Percentiles rank a stretch among this genome's conserved stretches.
Evolutionary conservation across 1,140 invertebrate genomes (phyloP).

Genomic region (Patella vulgata): DNA sequence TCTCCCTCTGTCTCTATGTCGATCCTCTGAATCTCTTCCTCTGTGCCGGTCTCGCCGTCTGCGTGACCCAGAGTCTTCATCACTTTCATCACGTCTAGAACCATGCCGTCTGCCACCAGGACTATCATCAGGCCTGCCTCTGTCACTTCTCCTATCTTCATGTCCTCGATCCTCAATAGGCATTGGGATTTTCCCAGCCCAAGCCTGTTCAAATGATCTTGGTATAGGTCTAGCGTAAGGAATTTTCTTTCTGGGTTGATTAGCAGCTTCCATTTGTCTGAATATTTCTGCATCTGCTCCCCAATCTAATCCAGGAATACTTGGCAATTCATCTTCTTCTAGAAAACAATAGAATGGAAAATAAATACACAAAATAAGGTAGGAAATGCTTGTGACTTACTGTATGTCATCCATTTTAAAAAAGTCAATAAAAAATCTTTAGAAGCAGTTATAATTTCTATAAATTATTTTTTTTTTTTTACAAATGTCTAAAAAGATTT

Average conservation of each 20-base stretch:
- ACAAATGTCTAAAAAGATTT: too few relatives aligned
- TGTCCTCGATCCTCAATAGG: conserved; percentile 16
- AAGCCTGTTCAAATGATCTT: conserved; percentile 93
- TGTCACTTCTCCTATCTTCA: conserved; percentile 10
- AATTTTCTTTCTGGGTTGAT: conserved; percentile 65
- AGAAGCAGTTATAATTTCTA: too few relatives aligned
- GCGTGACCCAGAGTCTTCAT: neutral
- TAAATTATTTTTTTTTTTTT: too few relatives aligned
- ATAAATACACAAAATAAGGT: too few relatives aligned
- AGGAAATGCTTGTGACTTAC: too few relatives aligned
- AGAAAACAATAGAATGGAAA: too few relatives aligned
- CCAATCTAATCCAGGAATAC: conserved; percentile 89
- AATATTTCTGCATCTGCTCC: conserved; percentile 53
- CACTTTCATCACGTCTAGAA: conserved; percentile 17
- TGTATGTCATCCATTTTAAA: too few relatives aligned
- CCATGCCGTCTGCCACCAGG: conserved; percentile 15
- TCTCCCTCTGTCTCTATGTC: conserved; percentile 1
- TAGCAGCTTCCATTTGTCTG: conserved; percentile 74
- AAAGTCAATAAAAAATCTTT: too few relatives aligned
- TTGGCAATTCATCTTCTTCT: conserved; percentile 46
- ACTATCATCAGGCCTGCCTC: conserved; percentile 19
- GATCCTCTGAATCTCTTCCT: conserved; percentile 13
- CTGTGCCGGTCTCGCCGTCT: conserved; percentile 14
- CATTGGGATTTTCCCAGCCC: conserved; percentile 79
- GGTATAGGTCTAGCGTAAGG: conserved; percentile 96